These are phyloP conservation scores for Channa maculata DNA, from an alignment of 2,113 vertebrate genomes.

Conservation along the genomic window DNA sequence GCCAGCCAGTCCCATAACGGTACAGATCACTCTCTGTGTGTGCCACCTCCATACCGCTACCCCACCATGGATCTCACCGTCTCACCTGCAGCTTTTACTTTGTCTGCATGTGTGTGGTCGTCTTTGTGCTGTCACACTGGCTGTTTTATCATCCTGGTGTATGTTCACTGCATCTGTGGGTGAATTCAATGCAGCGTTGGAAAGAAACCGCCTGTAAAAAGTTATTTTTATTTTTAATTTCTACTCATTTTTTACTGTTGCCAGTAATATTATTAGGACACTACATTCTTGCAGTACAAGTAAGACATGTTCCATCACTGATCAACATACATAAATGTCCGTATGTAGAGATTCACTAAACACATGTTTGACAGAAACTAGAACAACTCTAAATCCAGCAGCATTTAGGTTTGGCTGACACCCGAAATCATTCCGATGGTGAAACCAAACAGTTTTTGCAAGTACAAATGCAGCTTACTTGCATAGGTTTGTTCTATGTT, in stretches of 20 bases:
- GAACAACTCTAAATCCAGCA: no score
- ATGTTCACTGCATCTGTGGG: neutral
- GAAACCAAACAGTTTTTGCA: no score
- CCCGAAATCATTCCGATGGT: no score
- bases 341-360: neutral
- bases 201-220: neutral
- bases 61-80: neutral
- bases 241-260: no score
- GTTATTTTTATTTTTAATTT: no score
- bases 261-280: neutral
- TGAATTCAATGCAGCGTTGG: neutral
- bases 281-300: no score
- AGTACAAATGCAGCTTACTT: no score
- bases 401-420: no score
- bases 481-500: no score
- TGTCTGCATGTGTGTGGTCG: constrained; percentile 43
- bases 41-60: constrained; percentile 21
- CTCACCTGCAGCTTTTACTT: constrained; percentile 34
- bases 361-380: neutral
- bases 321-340: neutral
- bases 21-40: constrained; percentile 73
- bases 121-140: constrained; percentile 7
- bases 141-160: constrained; percentile 21
- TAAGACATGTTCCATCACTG: neutral
- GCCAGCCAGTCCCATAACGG: constrained; percentile 79